Percentiles rank a stretch among this genome's conserved stretches.
phyloP scores from a whole-genome alignment of 2,797 vertebrate genomes.

The Protosalanx chinensis region DNA sequence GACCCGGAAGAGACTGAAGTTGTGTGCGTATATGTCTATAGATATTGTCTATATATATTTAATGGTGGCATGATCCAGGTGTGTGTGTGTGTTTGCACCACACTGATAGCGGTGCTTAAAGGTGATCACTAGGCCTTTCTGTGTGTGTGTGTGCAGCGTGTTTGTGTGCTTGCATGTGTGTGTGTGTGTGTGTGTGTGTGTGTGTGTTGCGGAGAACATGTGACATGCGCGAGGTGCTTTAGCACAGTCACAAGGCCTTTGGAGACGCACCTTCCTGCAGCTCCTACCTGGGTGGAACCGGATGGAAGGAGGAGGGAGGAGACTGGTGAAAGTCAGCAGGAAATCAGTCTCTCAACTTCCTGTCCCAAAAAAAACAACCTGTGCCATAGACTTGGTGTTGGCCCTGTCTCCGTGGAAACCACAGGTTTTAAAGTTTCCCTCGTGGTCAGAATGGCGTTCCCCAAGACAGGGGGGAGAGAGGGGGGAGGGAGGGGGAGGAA shows the following conservation, averaged over 20 bases:
- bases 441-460: conserved; percentile 29
- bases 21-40: conserved; percentile 28
- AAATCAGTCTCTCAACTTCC: conserved; percentile 25
- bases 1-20: conserved; percentile 42
- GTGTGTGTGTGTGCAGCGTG: conserved; percentile 15
- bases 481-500: no score
- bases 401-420: conserved; percentile 41
- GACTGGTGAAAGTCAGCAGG: neutral
- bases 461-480: neutral
- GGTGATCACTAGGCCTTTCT: conserved; percentile 8
- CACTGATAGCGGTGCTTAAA: conserved; percentile 5
- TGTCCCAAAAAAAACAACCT: conserved; percentile 63
- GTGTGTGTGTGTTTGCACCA: conserved; percentile 1
- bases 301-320: neutral
- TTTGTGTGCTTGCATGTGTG: neutral
- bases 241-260: conserved; percentile 41
- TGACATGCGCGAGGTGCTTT: conserved; percentile 45
- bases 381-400: conserved; percentile 64
- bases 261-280: conserved; percentile 59
- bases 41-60: no score
- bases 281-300: conserved; percentile 11
- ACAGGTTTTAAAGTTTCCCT: conserved; percentile 16
- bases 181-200: neutral
- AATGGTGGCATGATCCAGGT: conserved; percentile 38
- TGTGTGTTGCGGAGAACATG: neutral